A percentile compares a stretch with the other conserved stretches of the same genome.
Conservation (phyloP, 2,113 vertebrate species). For the Chloroceryle aenea region DNA sequence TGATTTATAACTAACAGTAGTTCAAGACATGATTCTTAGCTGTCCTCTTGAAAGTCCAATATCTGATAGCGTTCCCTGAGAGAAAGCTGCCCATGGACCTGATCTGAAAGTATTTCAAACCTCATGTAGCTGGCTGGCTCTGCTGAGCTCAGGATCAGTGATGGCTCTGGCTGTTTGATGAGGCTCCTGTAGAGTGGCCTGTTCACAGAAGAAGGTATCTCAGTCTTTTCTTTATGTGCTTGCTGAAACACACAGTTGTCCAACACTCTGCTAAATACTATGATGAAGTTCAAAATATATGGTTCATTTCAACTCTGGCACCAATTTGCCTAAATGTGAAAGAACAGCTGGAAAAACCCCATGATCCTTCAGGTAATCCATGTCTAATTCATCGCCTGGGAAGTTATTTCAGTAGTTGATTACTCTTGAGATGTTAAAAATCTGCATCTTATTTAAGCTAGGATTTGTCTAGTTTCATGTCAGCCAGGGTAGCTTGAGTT, state of each 20-base stretch:
- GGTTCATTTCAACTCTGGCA: background rate
- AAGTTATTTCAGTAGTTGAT: background rate
- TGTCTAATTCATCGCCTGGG: background rate
- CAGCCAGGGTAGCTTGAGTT: background rate
- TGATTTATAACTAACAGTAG: background rate
- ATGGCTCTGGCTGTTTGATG: background rate
- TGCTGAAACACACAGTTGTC: background rate
- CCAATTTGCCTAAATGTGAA: background rate
- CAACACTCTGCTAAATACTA: rapidly evolving
- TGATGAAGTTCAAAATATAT: background rate
- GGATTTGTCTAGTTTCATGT: background rate
- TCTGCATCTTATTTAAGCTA: background rate
- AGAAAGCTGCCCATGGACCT: background rate
- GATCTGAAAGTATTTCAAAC: background rate
- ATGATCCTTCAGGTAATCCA: background rate
- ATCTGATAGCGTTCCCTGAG: background rate
- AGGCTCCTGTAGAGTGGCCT: background rate
- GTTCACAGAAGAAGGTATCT: background rate
- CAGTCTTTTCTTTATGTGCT: background rate
- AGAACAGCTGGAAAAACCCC: background rate
- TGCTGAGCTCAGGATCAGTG: background rate
- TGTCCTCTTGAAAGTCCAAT: background rate
- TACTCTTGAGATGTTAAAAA: background rate
- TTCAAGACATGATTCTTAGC: background rate
- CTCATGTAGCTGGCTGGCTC: background rate